A percentile compares a stretch with the other conserved stretches of the same genome.
These are phyloP conservation scores for Euphydryas editha DNA, from an alignment of 2,888 invertebrate genomes.

Conservation along the genomic window DNA sequence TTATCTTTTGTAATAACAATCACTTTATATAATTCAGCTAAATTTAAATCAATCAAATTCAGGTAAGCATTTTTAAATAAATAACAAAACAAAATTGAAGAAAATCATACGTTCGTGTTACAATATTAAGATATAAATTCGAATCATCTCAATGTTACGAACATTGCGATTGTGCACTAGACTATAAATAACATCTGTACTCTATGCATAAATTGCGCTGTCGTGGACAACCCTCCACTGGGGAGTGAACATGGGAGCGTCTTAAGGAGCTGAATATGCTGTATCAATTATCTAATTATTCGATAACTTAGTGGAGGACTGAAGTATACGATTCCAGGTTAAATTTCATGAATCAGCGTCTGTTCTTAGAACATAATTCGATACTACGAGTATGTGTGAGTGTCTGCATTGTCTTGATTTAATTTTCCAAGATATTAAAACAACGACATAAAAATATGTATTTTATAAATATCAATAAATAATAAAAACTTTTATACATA, in stretches of 20 bases:
- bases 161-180: constrained; percentile 7
- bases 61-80: not conserved
- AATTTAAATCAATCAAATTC: not conserved
- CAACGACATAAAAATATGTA: too few relatives aligned
- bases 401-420: too few relatives aligned
- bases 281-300: not conserved
- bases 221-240: constrained; percentile 7
- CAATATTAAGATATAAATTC: constrained; percentile 12
- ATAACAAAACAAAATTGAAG: not conserved
- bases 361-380: not conserved
- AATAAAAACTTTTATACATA: too few relatives aligned
- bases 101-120: not conserved
- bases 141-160: constrained; percentile 7
- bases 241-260: not conserved
- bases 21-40: too few relatives aligned
- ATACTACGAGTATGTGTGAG: not conserved
- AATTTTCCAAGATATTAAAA: too few relatives aligned
- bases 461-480: too few relatives aligned
- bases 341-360: not conserved
- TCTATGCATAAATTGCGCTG: constrained; percentile 11
- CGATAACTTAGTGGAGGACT: not conserved
- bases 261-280: constrained; percentile 11
- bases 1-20: too few relatives aligned
- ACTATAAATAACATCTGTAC: constrained; percentile 10
- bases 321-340: not conserved